phyloP scores from a whole-genome alignment of 2,888 invertebrate genomes.

The Loripinus fragilis region DNA sequence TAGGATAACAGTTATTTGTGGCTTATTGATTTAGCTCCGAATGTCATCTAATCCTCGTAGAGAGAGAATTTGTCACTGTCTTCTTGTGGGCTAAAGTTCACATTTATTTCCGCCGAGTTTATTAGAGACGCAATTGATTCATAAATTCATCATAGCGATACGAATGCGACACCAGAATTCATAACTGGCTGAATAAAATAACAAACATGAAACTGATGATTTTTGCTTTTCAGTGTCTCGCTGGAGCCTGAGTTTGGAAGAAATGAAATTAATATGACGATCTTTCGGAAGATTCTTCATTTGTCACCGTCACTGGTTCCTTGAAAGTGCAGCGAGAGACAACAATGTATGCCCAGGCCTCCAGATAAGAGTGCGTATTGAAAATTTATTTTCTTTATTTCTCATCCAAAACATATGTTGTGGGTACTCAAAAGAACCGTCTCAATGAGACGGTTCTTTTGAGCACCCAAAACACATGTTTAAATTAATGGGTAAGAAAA shows the following conservation, averaged over 20 bases:
- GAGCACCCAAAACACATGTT: too few species aligned
- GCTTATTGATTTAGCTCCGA: slow-evolving; percentile 11
- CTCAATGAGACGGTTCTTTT: too few species aligned
- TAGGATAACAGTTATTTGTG: slow-evolving; percentile 18
- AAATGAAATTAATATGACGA: slow-evolving; percentile 30
- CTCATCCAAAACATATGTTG: too few species aligned
- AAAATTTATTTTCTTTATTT: too few species aligned
- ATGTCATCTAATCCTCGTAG: slow-evolving; percentile 22
- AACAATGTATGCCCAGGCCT: too few species aligned
- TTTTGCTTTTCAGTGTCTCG: slow-evolving; percentile 47
- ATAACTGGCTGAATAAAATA: slow-evolving; percentile 51
- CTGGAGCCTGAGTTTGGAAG: slow-evolving; percentile 55
- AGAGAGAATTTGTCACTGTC: slow-evolving; percentile 31
- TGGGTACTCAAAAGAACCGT: too few species aligned
- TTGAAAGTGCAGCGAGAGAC: neutral
- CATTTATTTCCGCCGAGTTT: slow-evolving; percentile 38
- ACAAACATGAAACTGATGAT: slow-evolving; percentile 52
- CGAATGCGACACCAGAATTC: slow-evolving; percentile 58
- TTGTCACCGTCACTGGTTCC: neutral
- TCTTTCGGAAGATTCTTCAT: slow-evolving; percentile 15
- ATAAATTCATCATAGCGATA: slow-evolving; percentile 42
- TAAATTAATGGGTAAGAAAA: too few species aligned
- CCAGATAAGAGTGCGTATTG: too few species aligned
- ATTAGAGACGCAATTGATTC: slow-evolving; percentile 40
- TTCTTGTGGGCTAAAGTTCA: slow-evolving; percentile 21